Evolutionary conservation across 2,113 vertebrate genomes (phyloP), one percentile per base, ranked within the genome.

Genomic region (Coracopsis vasa): DNA sequence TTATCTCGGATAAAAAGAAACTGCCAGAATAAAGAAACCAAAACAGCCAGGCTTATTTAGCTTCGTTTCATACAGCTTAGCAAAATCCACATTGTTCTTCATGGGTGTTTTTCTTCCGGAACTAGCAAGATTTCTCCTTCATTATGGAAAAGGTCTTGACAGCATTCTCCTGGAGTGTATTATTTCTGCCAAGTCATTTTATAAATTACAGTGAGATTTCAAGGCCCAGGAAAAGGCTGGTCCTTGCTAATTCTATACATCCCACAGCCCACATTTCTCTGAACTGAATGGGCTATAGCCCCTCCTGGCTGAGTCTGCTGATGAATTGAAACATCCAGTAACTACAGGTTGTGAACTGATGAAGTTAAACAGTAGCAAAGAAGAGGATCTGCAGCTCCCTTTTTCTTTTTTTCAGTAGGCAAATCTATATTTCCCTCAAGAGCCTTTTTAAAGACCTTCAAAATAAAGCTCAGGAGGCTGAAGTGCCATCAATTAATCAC

Each of bases 401-500:
- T 47, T 19, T 61, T 86, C 21, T 19, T 61, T 88, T 88, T 93
- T 92, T 90, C 75, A 44, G 39, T 37, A 80, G 45, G 88, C 19
- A 70, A 88, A 92, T 86, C 69, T 80, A 5, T 93, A 45, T 86
- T 65, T 93, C 44, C 35, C 88, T 90, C 80, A 86, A 92, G 65
- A 94, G 75, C 19, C 51, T 87, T 81, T 96, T 93, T 21, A 64
- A 96, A 96, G 44, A 73, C 31, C 23, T 80, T 88, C 39, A 47
- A 70, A 93, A 93, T 88, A 79, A 64, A 90, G 19, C 61, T 81
- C 56, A 39, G 37, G 75, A 84, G 60, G 51, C 47, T 64, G 80
- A 91, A 93, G 72, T 92, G 56, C 39, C 28, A 24, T 94, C 80
- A 91, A 69, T 96, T 96, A 95, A 96, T 92, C 82, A 86, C n/a